phyloP scores from a whole-genome alignment of 2,113 vertebrate species.

The Struthio camelus region DNA sequence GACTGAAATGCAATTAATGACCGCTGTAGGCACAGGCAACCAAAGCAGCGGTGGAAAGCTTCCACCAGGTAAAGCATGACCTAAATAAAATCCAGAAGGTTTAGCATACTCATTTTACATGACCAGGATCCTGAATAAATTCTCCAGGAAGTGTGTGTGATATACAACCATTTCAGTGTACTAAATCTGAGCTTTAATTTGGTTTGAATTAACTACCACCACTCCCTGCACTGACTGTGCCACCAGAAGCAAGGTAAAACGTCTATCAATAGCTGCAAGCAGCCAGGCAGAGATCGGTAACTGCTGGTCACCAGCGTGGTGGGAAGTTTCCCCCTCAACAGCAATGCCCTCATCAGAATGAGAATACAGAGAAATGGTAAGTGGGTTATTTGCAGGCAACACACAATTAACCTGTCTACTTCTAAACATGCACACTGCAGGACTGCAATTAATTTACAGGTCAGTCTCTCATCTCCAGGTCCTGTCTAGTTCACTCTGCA shows the following conservation, averaged over 20 bases:
- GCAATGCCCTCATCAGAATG: not conserved
- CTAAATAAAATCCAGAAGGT: constrained; percentile 12
- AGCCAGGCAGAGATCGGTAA: not conserved
- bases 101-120: constrained; percentile 23
- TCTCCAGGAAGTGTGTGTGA: not conserved
- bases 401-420: not conserved
- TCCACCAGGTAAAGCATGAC: not conserved
- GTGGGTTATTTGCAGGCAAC: not conserved
- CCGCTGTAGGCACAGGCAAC: not conserved
- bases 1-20: not conserved
- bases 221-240: not conserved
- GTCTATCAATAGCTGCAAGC: not conserved
- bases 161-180: not conserved
- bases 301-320: not conserved
- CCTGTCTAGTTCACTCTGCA: not conserved
- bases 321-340: not conserved
- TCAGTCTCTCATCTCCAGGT: not conserved
- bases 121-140: not conserved
- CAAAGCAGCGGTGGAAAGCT: not conserved
- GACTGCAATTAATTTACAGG: not conserved
- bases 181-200: not conserved
- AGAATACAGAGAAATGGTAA: not conserved
- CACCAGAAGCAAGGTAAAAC: not conserved
- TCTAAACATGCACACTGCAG: not conserved
- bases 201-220: not conserved